phyloP scores from a whole-genome alignment of 2,797 vertebrate genomes.

The Bryconaethiops microstoma region DNA sequence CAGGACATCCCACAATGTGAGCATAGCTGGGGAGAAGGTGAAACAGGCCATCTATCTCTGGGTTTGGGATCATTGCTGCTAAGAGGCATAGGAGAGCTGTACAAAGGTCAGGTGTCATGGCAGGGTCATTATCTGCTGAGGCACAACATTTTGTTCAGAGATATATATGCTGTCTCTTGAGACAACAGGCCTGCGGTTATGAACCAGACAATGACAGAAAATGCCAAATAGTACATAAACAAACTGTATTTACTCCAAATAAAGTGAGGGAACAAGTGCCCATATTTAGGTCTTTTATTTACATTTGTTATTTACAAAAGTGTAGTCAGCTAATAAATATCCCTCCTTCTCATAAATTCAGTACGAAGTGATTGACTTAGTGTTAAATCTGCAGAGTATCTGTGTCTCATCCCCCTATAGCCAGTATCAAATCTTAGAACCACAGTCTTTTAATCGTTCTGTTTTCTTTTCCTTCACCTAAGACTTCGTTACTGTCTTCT shows the following conservation, averaged over 20 bases:
- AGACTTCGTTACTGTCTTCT: neutral
- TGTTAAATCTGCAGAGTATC: neutral
- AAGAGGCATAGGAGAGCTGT: constrained; percentile 38
- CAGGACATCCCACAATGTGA: constrained; percentile 48
- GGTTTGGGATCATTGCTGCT: constrained; percentile 45
- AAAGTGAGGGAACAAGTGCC: neutral
- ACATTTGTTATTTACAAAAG: neutral
- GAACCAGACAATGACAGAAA: neutral
- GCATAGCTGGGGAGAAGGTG: constrained; percentile 38
- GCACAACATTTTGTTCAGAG: constrained; percentile 7
- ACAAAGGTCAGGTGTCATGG: constrained; percentile 35
- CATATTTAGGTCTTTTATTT: neutral
- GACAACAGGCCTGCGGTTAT: neutral
- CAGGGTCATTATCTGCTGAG: constrained; percentile 28
- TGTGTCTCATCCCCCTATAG: neutral
- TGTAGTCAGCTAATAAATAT: neutral
- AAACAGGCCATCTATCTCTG: constrained; percentile 44
- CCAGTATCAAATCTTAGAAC: neutral
- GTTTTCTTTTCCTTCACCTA: constrained; percentile 20
- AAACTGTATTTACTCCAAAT: neutral
- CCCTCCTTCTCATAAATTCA: neutral
- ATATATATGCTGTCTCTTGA: neutral
- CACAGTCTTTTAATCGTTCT: too few relatives aligned
- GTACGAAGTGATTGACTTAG: neutral
- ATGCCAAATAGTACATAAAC: too few relatives aligned